Conservation (phyloP, 1,140 invertebrate genomes). For the Euura lappo region DNA sequence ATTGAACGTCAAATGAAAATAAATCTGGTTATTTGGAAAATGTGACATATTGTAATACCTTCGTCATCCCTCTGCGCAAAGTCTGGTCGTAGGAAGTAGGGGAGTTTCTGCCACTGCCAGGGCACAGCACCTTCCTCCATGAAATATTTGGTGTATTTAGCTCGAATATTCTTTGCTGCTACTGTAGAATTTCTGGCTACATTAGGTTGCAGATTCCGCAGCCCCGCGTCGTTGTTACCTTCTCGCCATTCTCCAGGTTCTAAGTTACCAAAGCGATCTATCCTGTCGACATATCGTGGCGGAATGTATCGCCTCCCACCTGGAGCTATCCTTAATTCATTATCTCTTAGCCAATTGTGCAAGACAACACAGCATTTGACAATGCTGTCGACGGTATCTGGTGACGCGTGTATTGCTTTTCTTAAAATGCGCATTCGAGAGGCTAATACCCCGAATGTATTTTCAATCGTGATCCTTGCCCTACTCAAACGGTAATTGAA, state of each 20-base stretch:
- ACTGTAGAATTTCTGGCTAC: neutral
- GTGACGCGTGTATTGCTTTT: neutral
- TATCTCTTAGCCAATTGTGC: neutral
- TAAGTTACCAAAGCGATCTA: neutral
- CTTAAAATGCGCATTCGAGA: conserved; percentile 44
- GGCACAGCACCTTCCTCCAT: neutral
- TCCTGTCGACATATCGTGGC: neutral
- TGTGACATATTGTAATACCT: too few relatives aligned
- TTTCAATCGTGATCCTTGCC: conserved; percentile 51
- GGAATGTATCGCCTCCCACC: neutral
- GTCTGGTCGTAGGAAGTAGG: too few relatives aligned
- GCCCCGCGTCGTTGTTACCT: too few relatives aligned
- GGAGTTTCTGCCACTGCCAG: neutral
- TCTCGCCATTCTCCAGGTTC: too few relatives aligned
- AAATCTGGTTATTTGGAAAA: too few relatives aligned
- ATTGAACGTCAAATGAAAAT: too few relatives aligned
- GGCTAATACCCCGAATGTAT: conserved; percentile 56
- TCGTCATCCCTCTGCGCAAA: too few relatives aligned
- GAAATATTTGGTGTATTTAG: neutral
- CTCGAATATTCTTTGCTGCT: neutral
- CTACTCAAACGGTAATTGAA: conserved; percentile 59
- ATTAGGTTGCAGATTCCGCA: neutral
- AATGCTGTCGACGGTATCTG: neutral
- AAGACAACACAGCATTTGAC: neutral
- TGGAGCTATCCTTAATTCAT: neutral